Evolutionary conservation across 2,113 vertebrate species (phyloP).

Genomic region (Cyprinodon tularosa): DNA sequence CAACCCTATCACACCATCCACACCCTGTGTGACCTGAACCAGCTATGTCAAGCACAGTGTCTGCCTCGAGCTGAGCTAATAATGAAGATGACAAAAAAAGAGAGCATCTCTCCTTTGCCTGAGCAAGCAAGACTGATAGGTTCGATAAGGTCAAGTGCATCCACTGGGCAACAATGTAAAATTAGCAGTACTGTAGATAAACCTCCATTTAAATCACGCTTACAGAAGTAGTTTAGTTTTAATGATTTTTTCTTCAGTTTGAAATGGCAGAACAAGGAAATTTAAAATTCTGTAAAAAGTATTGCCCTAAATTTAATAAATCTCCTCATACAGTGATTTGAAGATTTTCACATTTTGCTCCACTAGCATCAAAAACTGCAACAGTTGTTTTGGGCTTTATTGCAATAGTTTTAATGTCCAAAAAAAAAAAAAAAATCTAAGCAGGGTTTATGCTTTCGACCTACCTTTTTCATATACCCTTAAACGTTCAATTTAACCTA

Average conservation of each 20-base stretch:
- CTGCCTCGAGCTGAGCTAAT: conserved; percentile 21
- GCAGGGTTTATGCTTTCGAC: neutral
- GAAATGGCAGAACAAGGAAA: too few relatives aligned
- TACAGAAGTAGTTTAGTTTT: too few relatives aligned
- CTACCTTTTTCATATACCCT: too few relatives aligned
- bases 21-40: conserved; percentile 29
- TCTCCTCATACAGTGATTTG: neutral
- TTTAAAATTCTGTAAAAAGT: too few relatives aligned
- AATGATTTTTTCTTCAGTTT: too few relatives aligned
- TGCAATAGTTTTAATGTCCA: neutral
- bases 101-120: conserved; percentile 9
- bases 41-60: conserved; percentile 6
- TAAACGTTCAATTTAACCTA: neutral
- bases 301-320: neutral
- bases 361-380: too few relatives aligned
- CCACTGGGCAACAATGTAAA: neutral
- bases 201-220: neutral
- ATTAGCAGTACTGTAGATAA: neutral
- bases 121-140: conserved; percentile 15
- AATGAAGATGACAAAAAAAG: conserved; percentile 22
- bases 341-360: neutral
- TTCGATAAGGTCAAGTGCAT: conserved; percentile 11
- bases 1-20: neutral
- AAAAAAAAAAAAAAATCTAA: neutral
- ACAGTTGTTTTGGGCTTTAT: neutral